phyloP scores from a whole-genome alignment of 2,797 vertebrate genomes.

The Squalus acanthias region DNA sequence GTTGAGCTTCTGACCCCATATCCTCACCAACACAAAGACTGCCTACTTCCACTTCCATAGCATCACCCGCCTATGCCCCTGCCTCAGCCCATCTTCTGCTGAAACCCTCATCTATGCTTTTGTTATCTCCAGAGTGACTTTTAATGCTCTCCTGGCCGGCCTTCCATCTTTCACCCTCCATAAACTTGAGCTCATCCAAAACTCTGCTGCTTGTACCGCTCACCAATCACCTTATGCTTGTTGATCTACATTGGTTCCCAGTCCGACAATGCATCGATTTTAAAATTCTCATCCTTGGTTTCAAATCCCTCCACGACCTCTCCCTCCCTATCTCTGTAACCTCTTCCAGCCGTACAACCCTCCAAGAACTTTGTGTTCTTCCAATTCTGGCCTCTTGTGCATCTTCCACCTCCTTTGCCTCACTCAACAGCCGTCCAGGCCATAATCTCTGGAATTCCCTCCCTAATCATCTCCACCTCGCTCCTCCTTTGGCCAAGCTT shows the following conservation, averaged over 20 bases:
- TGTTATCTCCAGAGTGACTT: not conserved
- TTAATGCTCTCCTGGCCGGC: not conserved
- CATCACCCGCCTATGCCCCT: not conserved
- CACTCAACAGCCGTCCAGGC: not conserved
- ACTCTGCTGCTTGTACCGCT: not conserved
- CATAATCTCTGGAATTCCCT: not conserved
- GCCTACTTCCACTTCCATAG: not conserved
- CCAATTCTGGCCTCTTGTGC: not conserved
- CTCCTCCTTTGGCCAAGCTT: not conserved
- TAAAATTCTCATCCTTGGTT: not conserved
- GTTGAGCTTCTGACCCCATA: not conserved
- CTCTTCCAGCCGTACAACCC: no score
- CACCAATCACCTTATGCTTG: not conserved
- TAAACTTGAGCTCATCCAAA: not conserved
- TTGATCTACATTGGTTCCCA: not conserved
- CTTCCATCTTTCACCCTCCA: not conserved
- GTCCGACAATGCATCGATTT: not conserved
- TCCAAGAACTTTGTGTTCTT: not conserved
- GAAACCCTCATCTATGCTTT: not conserved
- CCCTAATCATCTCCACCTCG: not conserved
- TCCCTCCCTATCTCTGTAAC: not conserved
- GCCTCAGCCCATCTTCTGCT: not conserved
- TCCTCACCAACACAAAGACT: not conserved
- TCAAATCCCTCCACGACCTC: not conserved
- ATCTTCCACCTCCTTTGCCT: not conserved